phyloP scores from a whole-genome alignment of 2,888 invertebrate genomes.

The Hedya salicella region DNA sequence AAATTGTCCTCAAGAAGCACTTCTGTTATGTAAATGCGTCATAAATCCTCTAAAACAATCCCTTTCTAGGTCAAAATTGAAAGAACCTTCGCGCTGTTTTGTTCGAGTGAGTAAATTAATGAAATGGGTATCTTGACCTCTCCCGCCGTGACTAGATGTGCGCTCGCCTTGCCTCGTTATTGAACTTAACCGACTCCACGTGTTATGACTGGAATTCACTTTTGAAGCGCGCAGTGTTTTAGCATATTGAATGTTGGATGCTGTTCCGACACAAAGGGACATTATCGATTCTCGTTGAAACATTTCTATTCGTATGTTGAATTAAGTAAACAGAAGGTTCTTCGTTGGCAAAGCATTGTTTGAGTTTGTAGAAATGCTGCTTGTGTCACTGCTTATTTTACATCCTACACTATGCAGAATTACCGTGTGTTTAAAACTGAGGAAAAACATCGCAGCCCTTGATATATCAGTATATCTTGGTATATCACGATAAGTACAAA shows the following conservation, averaged over 20 bases:
- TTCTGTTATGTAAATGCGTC: constrained; percentile 68
- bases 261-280: constrained; percentile 36
- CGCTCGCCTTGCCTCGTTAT: constrained; percentile 36
- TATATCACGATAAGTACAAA: no score
- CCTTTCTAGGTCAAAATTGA: constrained; percentile 60
- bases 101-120: constrained; percentile 50
- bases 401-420: not conserved
- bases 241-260: constrained; percentile 31
- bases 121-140: constrained; percentile 55
- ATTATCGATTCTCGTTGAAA: constrained; percentile 29
- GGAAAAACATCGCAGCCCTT: no score
- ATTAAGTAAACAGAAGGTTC: constrained; percentile 16
- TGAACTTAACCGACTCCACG: constrained; percentile 34
- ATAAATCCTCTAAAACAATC: constrained; percentile 53
- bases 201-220: constrained; percentile 34
- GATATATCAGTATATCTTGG: no score
- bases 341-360: constrained; percentile 23
- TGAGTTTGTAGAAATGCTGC: constrained; percentile 4
- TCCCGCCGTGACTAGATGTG: constrained; percentile 33
- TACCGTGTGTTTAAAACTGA: no score
- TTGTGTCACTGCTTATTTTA: not conserved
- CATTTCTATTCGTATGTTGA: constrained; percentile 19
- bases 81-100: constrained; percentile 50
- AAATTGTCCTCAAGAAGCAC: constrained; percentile 66
- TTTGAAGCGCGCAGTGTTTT: constrained; percentile 40